Evolutionary conservation across 2,113 vertebrate genomes (phyloP).

Genomic region (Galeopterus variegatus): DNA sequence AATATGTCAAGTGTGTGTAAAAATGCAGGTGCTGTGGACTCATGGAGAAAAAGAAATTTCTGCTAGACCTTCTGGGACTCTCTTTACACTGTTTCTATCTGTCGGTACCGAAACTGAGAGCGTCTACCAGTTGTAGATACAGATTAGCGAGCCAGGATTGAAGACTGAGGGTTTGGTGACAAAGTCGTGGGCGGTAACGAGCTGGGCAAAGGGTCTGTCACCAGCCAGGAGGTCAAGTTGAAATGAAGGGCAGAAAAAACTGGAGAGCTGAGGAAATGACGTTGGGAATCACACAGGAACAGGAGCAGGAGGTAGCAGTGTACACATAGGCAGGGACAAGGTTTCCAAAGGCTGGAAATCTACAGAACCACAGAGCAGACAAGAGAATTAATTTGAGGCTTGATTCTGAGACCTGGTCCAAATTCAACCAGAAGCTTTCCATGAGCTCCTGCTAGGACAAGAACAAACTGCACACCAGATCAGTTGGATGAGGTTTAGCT

Average conservation of each 20-base stretch:
- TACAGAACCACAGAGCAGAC: neutral
- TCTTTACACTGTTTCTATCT: neutral
- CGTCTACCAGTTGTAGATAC: neutral
- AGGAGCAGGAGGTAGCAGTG: accelerated
- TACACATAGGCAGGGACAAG: neutral
- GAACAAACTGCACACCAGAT: neutral
- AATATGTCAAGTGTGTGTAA: neutral
- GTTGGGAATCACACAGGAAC: neutral
- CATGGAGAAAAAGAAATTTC: neutral
- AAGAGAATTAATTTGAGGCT: neutral
- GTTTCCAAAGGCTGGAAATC: neutral
- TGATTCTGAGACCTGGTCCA: neutral
- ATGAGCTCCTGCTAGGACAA: neutral
- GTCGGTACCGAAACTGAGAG: neutral
- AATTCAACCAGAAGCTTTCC: neutral
- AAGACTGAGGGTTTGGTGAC: neutral
- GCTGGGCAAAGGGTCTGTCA: neutral
- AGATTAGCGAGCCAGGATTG: neutral
- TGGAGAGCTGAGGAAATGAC: neutral
- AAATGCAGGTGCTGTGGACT: neutral
- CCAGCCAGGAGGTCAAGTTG: neutral
- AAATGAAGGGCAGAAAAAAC: neutral
- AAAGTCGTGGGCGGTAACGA: neutral
- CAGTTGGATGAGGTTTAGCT: neutral
- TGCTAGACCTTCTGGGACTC: neutral